These are phyloP conservation scores for Agriotes lineatus DNA, from an alignment of 2,888 invertebrate genomes.

Conservation along the genomic window DNA sequence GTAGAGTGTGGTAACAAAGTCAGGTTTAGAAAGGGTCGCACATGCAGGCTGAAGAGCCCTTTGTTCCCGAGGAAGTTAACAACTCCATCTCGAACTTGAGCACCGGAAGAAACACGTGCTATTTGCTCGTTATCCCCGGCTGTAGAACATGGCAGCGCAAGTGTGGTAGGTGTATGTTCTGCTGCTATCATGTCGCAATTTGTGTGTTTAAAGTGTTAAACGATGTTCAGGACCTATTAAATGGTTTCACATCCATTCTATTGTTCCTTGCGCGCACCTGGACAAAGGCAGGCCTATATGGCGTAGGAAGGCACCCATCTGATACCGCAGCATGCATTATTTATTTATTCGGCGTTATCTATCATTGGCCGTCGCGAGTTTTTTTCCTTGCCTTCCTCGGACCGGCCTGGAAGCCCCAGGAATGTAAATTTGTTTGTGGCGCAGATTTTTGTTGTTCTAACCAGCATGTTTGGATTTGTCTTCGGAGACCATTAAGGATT, in stretches of 20 bases:
- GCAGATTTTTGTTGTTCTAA: conserved; percentile 1
- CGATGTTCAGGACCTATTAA: conserved; percentile 44
- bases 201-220: conserved; percentile 46
- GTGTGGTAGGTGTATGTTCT: conserved; percentile 25
- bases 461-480: too few relatives aligned
- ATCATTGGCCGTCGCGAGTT: conserved; percentile 35
- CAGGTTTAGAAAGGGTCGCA: too few relatives aligned
- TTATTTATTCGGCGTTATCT: conserved; percentile 43
- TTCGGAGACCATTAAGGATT: too few relatives aligned
- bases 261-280: conserved; percentile 43
- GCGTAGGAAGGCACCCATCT: conserved; percentile 45
- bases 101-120: conserved; percentile 43
- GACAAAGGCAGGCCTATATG: conserved; percentile 41
- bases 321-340: conserved; percentile 44
- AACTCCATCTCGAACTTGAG: conserved; percentile 3
- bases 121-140: conserved; percentile 28
- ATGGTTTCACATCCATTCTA: conserved; percentile 43
- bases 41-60: neutral
- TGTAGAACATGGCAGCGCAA: conserved; percentile 26
- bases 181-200: conserved; percentile 41
- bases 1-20: too few relatives aligned
- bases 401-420: conserved; percentile 15
- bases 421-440: conserved; percentile 13
- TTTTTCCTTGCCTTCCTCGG: conserved; percentile 18
- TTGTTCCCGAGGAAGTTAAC: neutral